These are phyloP conservation scores for Macrosoma leucophasiata DNA, from an alignment of 2,888 invertebrate genomes.

Conservation along the genomic window DNA sequence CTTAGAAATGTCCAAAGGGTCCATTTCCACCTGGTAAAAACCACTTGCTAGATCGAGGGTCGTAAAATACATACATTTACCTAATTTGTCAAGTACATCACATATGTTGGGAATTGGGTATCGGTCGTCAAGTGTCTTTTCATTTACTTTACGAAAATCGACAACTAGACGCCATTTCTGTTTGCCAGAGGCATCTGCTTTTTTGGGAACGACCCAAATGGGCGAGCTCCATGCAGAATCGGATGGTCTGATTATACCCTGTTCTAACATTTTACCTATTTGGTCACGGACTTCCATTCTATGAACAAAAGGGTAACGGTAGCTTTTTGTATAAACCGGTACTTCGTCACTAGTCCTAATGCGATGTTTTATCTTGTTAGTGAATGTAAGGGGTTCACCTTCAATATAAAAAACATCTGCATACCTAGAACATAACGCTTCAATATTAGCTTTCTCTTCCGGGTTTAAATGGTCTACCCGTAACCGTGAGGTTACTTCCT, in stretches of 20 bases:
- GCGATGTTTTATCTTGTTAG: constrained; percentile 9
- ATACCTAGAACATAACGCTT: constrained; percentile 2
- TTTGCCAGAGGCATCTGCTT: constrained; percentile 13
- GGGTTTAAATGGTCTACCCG: too few relatives aligned
- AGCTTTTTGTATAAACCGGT: constrained; percentile 18
- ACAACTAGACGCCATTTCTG: constrained; percentile 22
- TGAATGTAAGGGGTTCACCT: constrained; percentile 11
- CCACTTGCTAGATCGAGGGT: constrained; percentile 23
- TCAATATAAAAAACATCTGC: constrained; percentile 12
- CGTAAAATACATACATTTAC: constrained; percentile 21
- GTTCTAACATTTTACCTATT: constrained; percentile 17
- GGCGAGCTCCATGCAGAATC: constrained; percentile 18
- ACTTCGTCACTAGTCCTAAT: constrained; percentile 14
- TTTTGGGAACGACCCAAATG: constrained; percentile 19
- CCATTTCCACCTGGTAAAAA: constrained; percentile 24
- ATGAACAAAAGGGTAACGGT: constrained; percentile 15
- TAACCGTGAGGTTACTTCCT: too few relatives aligned
- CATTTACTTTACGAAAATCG: constrained; percentile 27
- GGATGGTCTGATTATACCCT: constrained; percentile 17
- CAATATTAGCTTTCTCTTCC: constrained; percentile 3
- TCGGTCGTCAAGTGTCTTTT: constrained; percentile 16
- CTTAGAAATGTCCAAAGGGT: constrained; percentile 17
- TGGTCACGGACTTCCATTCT: constrained; percentile 15
- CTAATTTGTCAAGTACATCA: constrained; percentile 22
- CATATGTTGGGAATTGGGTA: constrained; percentile 21